Evolutionary conservation across 2,888 invertebrate species (phyloP).

Genomic region (Phyllotreta striolata): DNA sequence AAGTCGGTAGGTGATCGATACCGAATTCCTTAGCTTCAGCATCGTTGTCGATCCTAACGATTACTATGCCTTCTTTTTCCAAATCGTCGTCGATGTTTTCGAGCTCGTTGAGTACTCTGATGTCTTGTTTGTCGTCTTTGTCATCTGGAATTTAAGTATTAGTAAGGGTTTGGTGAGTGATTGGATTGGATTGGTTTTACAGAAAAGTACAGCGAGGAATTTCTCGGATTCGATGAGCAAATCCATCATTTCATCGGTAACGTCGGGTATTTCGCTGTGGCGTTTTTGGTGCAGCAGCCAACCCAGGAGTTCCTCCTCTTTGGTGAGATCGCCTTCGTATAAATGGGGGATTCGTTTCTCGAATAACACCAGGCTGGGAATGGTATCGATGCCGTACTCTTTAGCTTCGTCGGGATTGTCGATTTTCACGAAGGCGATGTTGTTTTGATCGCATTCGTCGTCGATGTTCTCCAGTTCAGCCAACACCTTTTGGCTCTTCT

Average conservation of each 20-base stretch:
- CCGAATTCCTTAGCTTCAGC: constrained; percentile 91
- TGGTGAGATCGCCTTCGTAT: constrained; percentile 77
- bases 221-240: constrained; percentile 82
- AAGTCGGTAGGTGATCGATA: constrained; percentile 84
- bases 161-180: neutral
- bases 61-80: constrained; percentile 89
- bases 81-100: constrained; percentile 93
- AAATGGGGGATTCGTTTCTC: constrained; percentile 70
- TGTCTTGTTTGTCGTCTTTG: constrained; percentile 89
- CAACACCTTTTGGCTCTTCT: constrained; percentile 86
- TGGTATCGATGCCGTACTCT: constrained; percentile 84
- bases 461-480: constrained; percentile 90
- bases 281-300: constrained; percentile 92
- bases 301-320: constrained; percentile 88
- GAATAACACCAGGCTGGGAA: constrained; percentile 83
- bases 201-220: constrained; percentile 89
- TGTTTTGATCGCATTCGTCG: constrained; percentile 91
- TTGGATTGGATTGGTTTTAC: constrained; percentile 64
- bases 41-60: constrained; percentile 88
- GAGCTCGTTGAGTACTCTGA: constrained; percentile 84
- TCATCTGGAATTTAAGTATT: constrained; percentile 69
- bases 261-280: constrained; percentile 89
- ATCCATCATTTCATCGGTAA: constrained; percentile 94
- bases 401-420: constrained; percentile 88
- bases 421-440: constrained; percentile 91